Percentiles rank a stretch among this genome's conserved stretches.
phyloP scores from a whole-genome alignment of 2,113 vertebrate species.

The Daubentonia madagascariensis region DNA sequence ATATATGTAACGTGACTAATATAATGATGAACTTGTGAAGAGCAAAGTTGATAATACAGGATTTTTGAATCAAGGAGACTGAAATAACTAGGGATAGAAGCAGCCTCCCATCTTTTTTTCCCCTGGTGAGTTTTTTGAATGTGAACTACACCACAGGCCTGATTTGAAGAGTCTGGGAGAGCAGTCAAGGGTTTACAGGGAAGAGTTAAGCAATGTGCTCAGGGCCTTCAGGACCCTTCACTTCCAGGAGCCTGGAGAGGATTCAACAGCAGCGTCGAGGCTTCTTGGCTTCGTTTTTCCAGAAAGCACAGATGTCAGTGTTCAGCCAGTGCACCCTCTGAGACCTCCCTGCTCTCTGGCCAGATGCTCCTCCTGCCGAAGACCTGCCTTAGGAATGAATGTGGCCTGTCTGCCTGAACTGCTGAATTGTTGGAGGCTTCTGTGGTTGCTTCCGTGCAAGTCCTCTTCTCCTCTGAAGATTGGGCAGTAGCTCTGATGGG shows the following conservation, averaged over 20 bases:
- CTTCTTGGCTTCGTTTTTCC: not conserved
- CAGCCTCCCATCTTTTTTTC: not conserved
- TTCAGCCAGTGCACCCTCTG: not conserved
- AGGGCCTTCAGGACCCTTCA: not conserved
- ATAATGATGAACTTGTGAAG: not conserved
- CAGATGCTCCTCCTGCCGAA: not conserved
- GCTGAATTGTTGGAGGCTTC: too few relatives aligned
- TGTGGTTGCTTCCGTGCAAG: fast-evolving
- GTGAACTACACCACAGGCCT: not conserved
- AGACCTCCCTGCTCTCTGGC: too few relatives aligned
- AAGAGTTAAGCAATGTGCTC: fast-evolving
- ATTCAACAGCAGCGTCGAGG: not conserved
- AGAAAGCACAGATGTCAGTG: not conserved
- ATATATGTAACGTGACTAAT: not conserved
- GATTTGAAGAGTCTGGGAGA: not conserved
- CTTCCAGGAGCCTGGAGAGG: too few relatives aligned
- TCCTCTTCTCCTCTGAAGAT: fast-evolving
- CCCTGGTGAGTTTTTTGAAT: not conserved
- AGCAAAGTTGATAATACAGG: not conserved
- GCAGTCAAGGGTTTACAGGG: not conserved
- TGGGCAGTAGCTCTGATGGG: fast-evolving
- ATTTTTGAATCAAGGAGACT: not conserved
- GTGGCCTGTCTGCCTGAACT: too few relatives aligned
- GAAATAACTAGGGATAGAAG: not conserved
- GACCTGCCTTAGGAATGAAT: not conserved